phyloP scores from a whole-genome alignment of 2,797 vertebrate species.

The Urocyon cinereoargenteus region DNA sequence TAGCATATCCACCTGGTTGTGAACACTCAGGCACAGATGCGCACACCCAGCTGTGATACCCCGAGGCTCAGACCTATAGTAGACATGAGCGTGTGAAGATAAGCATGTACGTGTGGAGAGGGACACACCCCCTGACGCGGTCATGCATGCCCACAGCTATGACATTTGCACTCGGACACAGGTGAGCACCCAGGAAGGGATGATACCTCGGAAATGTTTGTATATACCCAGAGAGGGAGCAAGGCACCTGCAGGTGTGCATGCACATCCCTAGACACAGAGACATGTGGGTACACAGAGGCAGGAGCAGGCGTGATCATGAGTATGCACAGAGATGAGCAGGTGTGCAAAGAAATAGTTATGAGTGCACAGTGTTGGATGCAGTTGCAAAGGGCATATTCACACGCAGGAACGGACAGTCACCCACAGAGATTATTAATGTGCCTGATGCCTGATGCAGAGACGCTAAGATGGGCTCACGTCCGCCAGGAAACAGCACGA shows the following conservation, averaged over 20 bases:
- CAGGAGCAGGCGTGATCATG: not conserved
- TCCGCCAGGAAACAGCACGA: not conserved
- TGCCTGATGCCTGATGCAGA: not conserved
- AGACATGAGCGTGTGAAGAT: not conserved
- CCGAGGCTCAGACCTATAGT: not conserved
- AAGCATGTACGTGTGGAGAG: not conserved
- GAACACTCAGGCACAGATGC: no score
- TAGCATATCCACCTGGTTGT: no score
- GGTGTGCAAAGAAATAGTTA: not conserved
- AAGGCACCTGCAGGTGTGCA: not conserved
- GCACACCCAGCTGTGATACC: fast-evolving
- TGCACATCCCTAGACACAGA: not conserved
- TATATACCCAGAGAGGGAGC: not conserved
- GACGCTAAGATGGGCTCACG: not conserved
- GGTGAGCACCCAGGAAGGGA: not conserved
- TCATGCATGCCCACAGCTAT: not conserved
- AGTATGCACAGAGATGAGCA: not conserved
- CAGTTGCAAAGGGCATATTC: not conserved
- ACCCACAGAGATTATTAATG: not conserved
- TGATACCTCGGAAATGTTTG: not conserved
- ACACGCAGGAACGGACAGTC: not conserved
- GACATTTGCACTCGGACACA: not conserved
- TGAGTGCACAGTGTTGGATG: no score
- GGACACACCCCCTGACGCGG: no score
- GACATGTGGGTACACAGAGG: fast-evolving